Conservation (phyloP, 2,113 vertebrate species). For the Chiloscyllium plagiosum region DNA sequence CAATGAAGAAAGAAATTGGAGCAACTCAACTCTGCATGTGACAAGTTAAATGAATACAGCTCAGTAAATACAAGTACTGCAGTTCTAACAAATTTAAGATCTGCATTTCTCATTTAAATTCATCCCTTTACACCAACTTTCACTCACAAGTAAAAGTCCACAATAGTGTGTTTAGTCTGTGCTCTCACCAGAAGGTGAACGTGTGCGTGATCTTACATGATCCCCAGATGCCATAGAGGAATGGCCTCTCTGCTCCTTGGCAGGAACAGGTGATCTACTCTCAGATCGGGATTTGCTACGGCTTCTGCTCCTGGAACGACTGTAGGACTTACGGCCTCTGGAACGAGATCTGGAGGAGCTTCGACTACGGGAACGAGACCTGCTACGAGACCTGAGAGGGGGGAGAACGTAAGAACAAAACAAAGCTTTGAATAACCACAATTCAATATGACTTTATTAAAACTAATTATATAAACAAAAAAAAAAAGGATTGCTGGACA, state of each 20-base stretch:
- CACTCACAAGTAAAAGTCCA: slow-evolving; percentile 22
- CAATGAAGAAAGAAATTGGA: slow-evolving; percentile 14
- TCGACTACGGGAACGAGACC: slow-evolving; percentile 78
- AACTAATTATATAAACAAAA: background rate
- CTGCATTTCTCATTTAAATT: background rate
- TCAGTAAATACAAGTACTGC: slow-evolving; percentile 30
- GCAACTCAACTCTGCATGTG: slow-evolving; percentile 17
- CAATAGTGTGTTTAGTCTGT: slow-evolving; percentile 50
- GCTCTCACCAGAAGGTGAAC: slow-evolving; percentile 58
- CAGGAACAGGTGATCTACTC: slow-evolving; percentile 69
- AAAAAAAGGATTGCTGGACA: too few species aligned
- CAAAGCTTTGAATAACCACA: background rate
- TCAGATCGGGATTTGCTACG: slow-evolving; percentile 64
- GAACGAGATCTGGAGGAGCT: slow-evolving; percentile 80
- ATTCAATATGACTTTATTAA: too few species aligned
- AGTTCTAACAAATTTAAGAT: slow-evolving; percentile 35
- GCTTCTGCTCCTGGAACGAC: slow-evolving; percentile 69
- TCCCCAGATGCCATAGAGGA: slow-evolving; percentile 68
- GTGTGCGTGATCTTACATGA: slow-evolving; percentile 67
- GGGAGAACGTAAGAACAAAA: background rate
- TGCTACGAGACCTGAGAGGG: slow-evolving; percentile 70
- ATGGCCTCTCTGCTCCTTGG: slow-evolving; percentile 71
- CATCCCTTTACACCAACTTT: slow-evolving; percentile 29
- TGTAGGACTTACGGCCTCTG: slow-evolving; percentile 73
- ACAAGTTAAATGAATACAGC: slow-evolving; percentile 30